Evolutionary conservation across 2,797 vertebrate genomes (phyloP), one percentile per base, ranked within the genome.

Genomic region (Sebastes nivosus): DNA sequence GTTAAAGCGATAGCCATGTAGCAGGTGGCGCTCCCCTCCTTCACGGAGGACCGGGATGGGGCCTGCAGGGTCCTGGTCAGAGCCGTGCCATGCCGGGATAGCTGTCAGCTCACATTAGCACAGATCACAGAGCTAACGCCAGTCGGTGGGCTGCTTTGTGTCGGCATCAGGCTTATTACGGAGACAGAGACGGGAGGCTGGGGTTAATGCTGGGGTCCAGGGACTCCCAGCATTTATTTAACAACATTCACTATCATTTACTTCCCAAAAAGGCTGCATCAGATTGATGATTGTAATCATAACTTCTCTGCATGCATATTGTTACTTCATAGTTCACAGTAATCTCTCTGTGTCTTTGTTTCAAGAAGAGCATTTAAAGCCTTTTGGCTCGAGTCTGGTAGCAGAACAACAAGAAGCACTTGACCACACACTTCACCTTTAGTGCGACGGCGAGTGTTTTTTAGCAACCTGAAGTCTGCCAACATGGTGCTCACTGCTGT

Each of bases 71-170:
- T 34, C 82, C 89, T 59, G 70, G 86, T 67, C 88, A 42, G 83
- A 86, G 85, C 88, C 86, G 8, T 12, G 72, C 85, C 85, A 73
- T 5, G 81, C 79, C 32, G 27, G 86, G 77, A 75, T 79, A 72
- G 76, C 87, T 93, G 93, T 94, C 94, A 85, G 80, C 71, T 90
- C 83, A 54, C 66, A 80, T 94, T 89, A 93, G 74, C 46, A 34
- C 59, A 81, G 81, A 89, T 91, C 86, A 88, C 81, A 87, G 81
- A 67, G 73, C 69, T 27, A 25, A 55, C 67, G 8, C 54, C 72
- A 42, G 80, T 81, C 85, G 38, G 85, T 7, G 70, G 67, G 58
- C 81, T 87, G 86, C 79, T 77, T 60, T 73, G 64, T 88, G 84
- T 79, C 66, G 2, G 24, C 29, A 70, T 83, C 71, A 58, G 57